phyloP scores from a whole-genome alignment of 2,797 vertebrate genomes.

The Siniperca obscura region DNA sequence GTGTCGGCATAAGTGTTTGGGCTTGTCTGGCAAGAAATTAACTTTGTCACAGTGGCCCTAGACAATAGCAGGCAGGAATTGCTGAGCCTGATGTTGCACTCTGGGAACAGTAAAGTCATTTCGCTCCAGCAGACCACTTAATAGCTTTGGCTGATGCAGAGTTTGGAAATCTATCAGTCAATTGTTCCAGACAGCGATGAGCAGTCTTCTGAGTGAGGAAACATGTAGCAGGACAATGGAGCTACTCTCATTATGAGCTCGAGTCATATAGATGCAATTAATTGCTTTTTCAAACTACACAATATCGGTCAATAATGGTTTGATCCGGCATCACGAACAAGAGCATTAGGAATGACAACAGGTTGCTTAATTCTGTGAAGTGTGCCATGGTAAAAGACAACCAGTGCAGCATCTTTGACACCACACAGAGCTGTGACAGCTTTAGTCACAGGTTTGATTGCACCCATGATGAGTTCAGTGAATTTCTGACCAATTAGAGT shows the following conservation, averaged over 20 bases:
- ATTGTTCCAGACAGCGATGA: conserved; percentile 72
- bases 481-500: not conserved
- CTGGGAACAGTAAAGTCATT: conserved; percentile 80
- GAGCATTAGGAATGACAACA: conserved; percentile 15
- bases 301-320: conserved; percentile 15
- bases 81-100: conserved; percentile 77
- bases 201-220: conserved; percentile 62
- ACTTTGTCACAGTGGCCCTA: conserved; percentile 77
- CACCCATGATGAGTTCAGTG: not conserved
- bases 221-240: conserved; percentile 50
- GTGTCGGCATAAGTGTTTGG: conserved; percentile 72
- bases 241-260: conserved; percentile 45
- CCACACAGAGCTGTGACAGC: not conserved
- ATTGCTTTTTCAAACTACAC: conserved; percentile 29
- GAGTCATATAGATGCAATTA: conserved; percentile 41
- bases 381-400: not conserved
- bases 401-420: not conserved
- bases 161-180: conserved; percentile 80
- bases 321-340: conserved; percentile 23
- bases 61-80: conserved; percentile 80
- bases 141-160: conserved; percentile 79
- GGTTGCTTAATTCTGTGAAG: conserved; percentile 8
- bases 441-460: not conserved
- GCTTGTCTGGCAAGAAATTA: conserved; percentile 83
- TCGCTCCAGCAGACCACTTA: conserved; percentile 82